Base-by-base conservation (phyloP, 2,113 vertebrate genomes). In the Loxodonta africana region DNA sequence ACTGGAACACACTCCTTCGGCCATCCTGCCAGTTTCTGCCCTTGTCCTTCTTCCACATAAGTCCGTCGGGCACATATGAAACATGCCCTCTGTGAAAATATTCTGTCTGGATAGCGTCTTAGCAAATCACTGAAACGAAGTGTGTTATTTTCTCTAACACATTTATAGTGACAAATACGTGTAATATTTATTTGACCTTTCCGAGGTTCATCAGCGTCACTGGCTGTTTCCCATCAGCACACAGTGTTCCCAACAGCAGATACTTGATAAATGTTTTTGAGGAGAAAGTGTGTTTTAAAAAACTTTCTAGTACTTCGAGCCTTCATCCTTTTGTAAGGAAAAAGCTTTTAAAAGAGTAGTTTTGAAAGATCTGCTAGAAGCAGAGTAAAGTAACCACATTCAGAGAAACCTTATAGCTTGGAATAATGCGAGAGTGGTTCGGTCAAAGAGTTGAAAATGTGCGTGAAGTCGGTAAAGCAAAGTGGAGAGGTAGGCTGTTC, bases 331-430 rank as follows among this genome's bases (percentile, higher is more conserved):
- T 51, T 74, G n/a, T 74, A 33, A 62, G 0, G 11, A 81, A 92
- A 83, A 69, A 15, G 23, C 33, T 77, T 69, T 69, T 41, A 20
- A 76, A 77, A 84, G 10, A 73, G 30, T 85, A 81, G 86, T 86
- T 85, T 88, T 85, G 26, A 46, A 95, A 91, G 78, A 65, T 82
- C 9, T 48, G 4, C 84, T 84, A 84, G 77, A 96, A 65, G 20
- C 71, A 85, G 76, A 71, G n/a, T 76, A 37, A 94, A 76, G 67
- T 90, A 77, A 73, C 81, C 78, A 3, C 17, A 60, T 94, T 95
- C 57, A 92, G 67, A 90, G 33, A 83, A 37, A 94, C 20, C 82
- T 77, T 77, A 82, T 77, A 78, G 91, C 74, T 60, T 93, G 80
- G 33, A 86, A 78, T 91, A 83, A 84, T 74, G 57, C 17, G 60